Conservation (phyloP, 2,888 invertebrate species). For the Gordius sp. region DNA sequence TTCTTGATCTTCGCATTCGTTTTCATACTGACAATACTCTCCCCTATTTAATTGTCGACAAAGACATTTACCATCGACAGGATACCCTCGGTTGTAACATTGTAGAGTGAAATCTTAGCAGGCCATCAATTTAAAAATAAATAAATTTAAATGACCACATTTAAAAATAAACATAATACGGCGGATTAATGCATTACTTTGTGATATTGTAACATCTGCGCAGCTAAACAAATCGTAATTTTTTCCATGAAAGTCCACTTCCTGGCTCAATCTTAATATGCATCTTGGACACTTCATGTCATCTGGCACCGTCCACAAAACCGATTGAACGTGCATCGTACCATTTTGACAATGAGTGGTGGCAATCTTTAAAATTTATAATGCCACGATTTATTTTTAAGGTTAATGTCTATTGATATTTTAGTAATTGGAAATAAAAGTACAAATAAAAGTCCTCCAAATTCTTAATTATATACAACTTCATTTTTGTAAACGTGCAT, state of each 20-base stretch:
- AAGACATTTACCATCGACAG: slow-evolving; percentile 1
- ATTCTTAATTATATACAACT: neutral
- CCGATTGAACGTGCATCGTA: neutral
- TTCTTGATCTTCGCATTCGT: slow-evolving; percentile 11
- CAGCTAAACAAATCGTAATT: neutral
- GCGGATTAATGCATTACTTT: no score
- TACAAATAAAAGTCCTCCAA: neutral
- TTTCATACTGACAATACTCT: slow-evolving; percentile 13
- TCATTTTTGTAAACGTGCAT: neutral
- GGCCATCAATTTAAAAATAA: neutral
- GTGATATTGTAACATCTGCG: neutral
- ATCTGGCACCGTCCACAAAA: neutral
- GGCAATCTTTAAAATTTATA: neutral
- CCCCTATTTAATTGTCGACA: neutral
- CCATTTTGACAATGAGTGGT: neutral
- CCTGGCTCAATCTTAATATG: neutral
- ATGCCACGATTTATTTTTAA: neutral
- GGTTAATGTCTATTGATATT: neutral
- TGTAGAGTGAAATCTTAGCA: neutral
- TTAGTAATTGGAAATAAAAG: neutral
- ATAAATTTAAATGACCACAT: no score
- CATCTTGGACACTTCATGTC: neutral
- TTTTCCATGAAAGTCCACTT: neutral
- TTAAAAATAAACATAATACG: no score
- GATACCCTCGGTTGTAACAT: slow-evolving; percentile 13